Base-by-base conservation (phyloP, 2,888 invertebrate genomes). In the Drosophila mettleri region DNA sequence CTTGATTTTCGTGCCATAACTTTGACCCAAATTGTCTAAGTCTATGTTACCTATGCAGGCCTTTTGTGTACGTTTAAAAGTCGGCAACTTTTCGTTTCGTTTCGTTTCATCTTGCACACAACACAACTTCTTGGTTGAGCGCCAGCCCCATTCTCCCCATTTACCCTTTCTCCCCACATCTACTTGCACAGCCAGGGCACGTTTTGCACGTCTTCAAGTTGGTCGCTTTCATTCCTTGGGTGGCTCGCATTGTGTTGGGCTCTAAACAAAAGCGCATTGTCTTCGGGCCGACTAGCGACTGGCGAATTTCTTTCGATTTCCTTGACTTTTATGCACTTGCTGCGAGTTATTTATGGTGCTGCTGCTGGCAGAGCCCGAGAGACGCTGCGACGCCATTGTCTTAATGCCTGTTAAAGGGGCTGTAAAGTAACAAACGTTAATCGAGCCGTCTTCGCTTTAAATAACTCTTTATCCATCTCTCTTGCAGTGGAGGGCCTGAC, bases 401-500 rank as follows among this genome's bases (percentile, higher is more conserved):
- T 39, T 55, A 74, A 59, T 49, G 48, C 36, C 54, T 34, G 34
- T 67, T 76, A 61, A 68, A 68, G 61, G 16, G 55, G 52, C 33
- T 61, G 20, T 22, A 45, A 67, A 58, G 36, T 39, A 27, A 33
- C 67, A 57, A 18, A 57, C 38, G 43, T 74, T 68, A 73, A 74
- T 73, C 69, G 69, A 36, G 16, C 55, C 22, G 38, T 16, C 43
- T 24, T 16, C 45, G 9, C 53, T 60, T 73, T 70, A 61, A 62
- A 57, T 41, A 74, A 68, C 69, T 43, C 57, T 55, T 60, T 16
- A 29, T 20, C 31, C 8, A 18, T 34, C 48, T 24, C 49, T 45
- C n/a, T 39, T 31, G 46, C n/a, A 60, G 93, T 93, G 41, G 91
- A 90, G 59, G 93, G 94, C 74, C 93, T 97, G 86, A 94, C 95